These are phyloP conservation scores for Drosophila kepulauana DNA, from an alignment of 1,140 invertebrate species.

Conservation along the genomic window DNA sequence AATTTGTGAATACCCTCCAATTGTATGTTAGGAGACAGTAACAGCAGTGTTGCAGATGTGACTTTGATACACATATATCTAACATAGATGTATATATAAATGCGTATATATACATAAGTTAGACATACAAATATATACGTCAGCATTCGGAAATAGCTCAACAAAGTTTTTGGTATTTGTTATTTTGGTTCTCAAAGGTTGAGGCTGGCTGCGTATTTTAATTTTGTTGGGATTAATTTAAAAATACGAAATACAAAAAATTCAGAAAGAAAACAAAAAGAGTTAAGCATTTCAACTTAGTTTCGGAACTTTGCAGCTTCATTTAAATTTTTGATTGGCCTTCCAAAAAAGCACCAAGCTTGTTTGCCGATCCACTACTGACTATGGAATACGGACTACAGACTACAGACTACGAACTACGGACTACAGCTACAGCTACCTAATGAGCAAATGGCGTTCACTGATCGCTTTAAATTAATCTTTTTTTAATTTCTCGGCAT, in stretches of 20 bases:
- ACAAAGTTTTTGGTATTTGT: slow-evolving; percentile 30
- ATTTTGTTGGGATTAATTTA: slow-evolving; percentile 69
- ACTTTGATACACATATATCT: slow-evolving; percentile 37
- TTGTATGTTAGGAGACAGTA: too few species aligned
- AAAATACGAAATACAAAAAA: slow-evolving; percentile 49
- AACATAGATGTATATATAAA: slow-evolving; percentile 5
- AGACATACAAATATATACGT: slow-evolving; percentile 36
- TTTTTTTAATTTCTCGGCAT: slow-evolving; percentile 82
- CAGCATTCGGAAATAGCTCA: slow-evolving; percentile 62
- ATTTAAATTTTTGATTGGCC: slow-evolving; percentile 84
- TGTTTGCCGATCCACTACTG: slow-evolving; percentile 65
- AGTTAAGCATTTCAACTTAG: slow-evolving; percentile 72
- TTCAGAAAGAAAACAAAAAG: slow-evolving; percentile 29
- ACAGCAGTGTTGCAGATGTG: slow-evolving; percentile 1
- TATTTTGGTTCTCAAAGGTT: slow-evolving; percentile 46
- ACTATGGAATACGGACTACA: not conserved
- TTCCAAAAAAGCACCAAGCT: slow-evolving; percentile 61
- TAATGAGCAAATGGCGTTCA: slow-evolving; percentile 84
- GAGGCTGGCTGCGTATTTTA: slow-evolving; percentile 38
- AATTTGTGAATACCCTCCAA: too few species aligned
- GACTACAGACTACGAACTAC: not conserved
- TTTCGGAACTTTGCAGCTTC: slow-evolving; percentile 78
- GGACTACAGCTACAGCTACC: slow-evolving; percentile 30
- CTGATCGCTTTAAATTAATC: slow-evolving; percentile 84
- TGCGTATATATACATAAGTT: not conserved